Conservation (phyloP, 2,797 vertebrate genomes). For the Enteromius afrohamiltoni region DNA sequence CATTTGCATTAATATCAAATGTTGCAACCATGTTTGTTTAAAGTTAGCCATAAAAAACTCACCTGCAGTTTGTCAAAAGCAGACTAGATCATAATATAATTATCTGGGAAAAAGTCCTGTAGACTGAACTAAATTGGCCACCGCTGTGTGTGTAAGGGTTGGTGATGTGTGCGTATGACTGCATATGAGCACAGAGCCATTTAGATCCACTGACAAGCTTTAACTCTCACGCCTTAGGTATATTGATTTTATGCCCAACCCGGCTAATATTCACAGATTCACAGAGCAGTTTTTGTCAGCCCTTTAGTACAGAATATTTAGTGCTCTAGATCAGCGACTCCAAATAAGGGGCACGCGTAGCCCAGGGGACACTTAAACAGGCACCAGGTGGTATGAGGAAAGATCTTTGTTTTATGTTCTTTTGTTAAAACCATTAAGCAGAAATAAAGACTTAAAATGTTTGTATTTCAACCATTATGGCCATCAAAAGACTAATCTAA, state of each 20-base stretch:
- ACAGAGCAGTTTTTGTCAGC: conserved; percentile 22
- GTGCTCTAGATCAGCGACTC: neutral
- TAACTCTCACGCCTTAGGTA: conserved; percentile 61
- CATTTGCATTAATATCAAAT: neutral
- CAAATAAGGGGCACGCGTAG: neutral
- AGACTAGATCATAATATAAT: neutral
- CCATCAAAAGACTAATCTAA: neutral
- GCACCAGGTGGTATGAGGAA: neutral
- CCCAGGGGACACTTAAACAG: neutral
- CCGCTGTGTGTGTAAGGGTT: neutral
- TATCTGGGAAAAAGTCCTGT: neutral
- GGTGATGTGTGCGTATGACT: conserved; percentile 4
- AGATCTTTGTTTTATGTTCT: neutral
- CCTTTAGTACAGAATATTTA: conserved; percentile 19
- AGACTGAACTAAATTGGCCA: neutral
- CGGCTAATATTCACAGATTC: conserved; percentile 12
- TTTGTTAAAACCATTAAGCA: neutral
- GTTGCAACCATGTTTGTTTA: neutral
- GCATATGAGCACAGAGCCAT: conserved; percentile 59
- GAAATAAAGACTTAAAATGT: neutral
- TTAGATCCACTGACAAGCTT: conserved; percentile 66
- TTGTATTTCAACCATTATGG: neutral
- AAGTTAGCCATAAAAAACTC: neutral
- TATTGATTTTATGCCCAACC: conserved; percentile 55
- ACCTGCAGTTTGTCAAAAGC: conserved; percentile 5